Evolutionary conservation across 1,140 invertebrate species (phyloP).

Genomic region (Elymnias hypermnestra): DNA sequence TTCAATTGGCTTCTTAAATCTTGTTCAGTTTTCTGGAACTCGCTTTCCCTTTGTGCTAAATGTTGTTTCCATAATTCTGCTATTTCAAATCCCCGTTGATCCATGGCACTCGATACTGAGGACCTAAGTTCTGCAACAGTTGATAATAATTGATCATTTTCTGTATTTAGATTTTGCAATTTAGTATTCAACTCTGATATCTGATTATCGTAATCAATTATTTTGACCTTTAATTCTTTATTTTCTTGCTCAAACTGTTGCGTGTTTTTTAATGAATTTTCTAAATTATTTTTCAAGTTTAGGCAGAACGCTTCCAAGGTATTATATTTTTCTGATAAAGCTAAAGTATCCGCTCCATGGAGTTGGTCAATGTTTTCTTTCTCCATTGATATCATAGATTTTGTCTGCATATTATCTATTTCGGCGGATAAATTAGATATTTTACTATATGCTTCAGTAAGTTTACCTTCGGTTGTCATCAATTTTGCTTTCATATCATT

Average conservation of each 20-base stretch:
- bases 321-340: slow-evolving; percentile 55
- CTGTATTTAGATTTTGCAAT: slow-evolving; percentile 50
- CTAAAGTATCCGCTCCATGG: slow-evolving; percentile 38
- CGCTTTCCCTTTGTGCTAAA: slow-evolving; percentile 77
- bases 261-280: slow-evolving; percentile 36
- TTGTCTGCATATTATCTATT: slow-evolving; percentile 28
- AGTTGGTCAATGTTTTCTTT: slow-evolving; percentile 14
- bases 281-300: slow-evolving; percentile 44
- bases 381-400: slow-evolving; percentile 17
- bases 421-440: slow-evolving; percentile 25
- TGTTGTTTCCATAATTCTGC: slow-evolving; percentile 82
- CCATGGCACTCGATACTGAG: slow-evolving; percentile 71
- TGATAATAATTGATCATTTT: slow-evolving; percentile 63
- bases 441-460: slow-evolving; percentile 13
- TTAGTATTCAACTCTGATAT: slow-evolving; percentile 40
- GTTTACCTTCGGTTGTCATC: slow-evolving; percentile 17
- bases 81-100: slow-evolving; percentile 79
- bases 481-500: slow-evolving; percentile 15
- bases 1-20: slow-evolving; percentile 66
- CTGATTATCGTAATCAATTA: slow-evolving; percentile 30
- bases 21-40: slow-evolving; percentile 74
- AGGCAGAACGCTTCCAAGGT: slow-evolving; percentile 62
- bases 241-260: slow-evolving; percentile 34
- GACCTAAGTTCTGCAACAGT: slow-evolving; percentile 62
- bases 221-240: slow-evolving; percentile 26